Base-by-base conservation (phyloP, 1,140 invertebrate species). In the Dryas iulia region DNA sequence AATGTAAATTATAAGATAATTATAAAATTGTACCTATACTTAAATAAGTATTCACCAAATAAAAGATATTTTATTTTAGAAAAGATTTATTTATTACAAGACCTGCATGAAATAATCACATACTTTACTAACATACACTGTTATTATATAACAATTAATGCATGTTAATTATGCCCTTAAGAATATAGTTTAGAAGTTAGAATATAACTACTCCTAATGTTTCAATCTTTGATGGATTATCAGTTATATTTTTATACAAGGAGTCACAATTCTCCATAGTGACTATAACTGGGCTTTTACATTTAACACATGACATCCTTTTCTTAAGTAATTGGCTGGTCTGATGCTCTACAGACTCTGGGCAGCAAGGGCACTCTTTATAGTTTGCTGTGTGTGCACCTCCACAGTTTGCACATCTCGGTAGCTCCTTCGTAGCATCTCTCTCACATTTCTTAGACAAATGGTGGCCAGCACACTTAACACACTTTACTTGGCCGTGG, bases 321-420 rank as follows among this genome's bases (percentile, higher is more conserved):
- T 21, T 47, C 14, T 47, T 47, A 18, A 58, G 18, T 2, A 30
- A 23, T 35, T 67, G 39, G 1, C 33, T 66, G 7, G 10, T 57
- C 8, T 23, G 12, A 47, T 74, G 69, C 3, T 28, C 18, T 7
- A 26, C 2, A 7, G 81, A 81, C 6, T 72, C 65, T 10, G 81
- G 84, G 54, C 77, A 84, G 35, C 61, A 72, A 1, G 64, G 39
- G 59, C 85, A 90, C 11, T 81, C 39, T 59, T 59, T 82, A 26
- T 76, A 88, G 31, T 64, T 89, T 6, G 86, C 83, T 6, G 82
- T 83, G 59, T 90, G 87, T 4, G 75, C 69, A 6, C 67, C 74
- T 10, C 54, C 60, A 78, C 87, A 89, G 53, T 90, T 87, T 23
- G 81, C 85, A 79, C 87, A 90, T 74, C 74, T 87, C 10, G 82